A percentile compares a stretch with the other conserved stretches of the same genome.
phyloP scores from a whole-genome alignment of 2,797 vertebrate genomes.

The Botia kubotai region DNA sequence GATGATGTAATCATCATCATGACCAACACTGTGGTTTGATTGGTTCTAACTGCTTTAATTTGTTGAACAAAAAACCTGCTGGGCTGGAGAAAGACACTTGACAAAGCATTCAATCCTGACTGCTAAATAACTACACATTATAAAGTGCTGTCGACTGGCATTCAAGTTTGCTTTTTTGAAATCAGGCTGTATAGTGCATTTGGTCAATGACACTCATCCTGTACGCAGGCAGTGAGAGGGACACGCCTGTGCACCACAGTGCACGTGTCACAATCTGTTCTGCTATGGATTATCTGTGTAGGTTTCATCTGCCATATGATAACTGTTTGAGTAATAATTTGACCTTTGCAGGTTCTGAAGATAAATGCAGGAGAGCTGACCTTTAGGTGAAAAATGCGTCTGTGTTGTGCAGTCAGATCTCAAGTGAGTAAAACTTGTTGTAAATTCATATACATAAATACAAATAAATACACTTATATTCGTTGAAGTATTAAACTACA shows the following conservation, averaged over 20 bases:
- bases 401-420: not conserved
- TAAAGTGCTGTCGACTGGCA: not conserved
- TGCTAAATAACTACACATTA: not conserved
- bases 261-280: constrained; percentile 26
- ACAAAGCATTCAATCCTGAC: constrained; percentile 1
- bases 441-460: not conserved
- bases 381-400: not conserved
- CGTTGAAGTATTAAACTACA: not conserved
- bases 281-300: constrained; percentile 40
- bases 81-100: not conserved
- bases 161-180: not conserved
- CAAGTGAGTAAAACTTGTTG: not conserved
- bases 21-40: constrained; percentile 25
- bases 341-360: constrained; percentile 29
- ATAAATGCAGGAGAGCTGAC: constrained; percentile 2
- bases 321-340: constrained; percentile 33
- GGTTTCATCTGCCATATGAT: constrained; percentile 36
- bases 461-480: not conserved
- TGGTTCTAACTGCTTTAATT: not conserved
- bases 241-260: not conserved
- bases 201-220: not conserved
- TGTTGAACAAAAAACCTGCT: too few relatives aligned
- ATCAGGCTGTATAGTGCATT: too few relatives aligned
- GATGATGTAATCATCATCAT: constrained; percentile 8
- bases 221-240: not conserved